Conservation (phyloP, 2,888 invertebrate genomes). For the Odontothrips loti region DNA sequence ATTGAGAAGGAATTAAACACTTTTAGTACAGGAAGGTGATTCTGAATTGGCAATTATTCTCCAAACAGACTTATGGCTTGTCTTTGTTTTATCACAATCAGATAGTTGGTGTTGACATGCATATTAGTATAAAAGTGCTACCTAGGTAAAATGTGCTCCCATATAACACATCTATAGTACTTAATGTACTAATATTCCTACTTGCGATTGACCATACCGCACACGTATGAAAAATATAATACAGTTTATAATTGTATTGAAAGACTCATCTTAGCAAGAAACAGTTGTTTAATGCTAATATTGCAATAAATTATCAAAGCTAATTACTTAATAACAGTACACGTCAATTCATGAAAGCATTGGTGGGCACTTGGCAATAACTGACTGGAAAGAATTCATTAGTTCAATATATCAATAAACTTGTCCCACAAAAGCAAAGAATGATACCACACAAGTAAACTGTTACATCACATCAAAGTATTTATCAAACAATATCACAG, state of each 20-base stretch:
- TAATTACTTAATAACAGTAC: not conserved
- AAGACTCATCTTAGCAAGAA: not conserved
- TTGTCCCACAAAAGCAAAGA: not conserved
- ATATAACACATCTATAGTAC: not conserved
- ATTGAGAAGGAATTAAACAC: too few species aligned
- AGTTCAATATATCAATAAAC: not conserved
- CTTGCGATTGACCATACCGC: too few species aligned
- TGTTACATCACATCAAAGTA: not conserved
- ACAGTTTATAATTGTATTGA: not conserved
- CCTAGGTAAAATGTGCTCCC: not conserved
- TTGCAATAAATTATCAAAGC: conserved; percentile 25
- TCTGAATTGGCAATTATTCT: too few species aligned
- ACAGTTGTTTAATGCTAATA: conserved; percentile 15
- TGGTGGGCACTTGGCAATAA: not conserved
- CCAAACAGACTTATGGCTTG: too few species aligned
- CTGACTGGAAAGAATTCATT: not conserved
- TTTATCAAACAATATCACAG: not conserved
- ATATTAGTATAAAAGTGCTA: not conserved
- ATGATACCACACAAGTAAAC: not conserved
- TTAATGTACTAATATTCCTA: too few species aligned
- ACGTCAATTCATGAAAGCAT: not conserved
- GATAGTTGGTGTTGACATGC: not conserved
- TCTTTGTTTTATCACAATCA: not conserved
- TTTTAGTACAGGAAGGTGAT: too few species aligned
- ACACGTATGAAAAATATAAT: conserved; percentile 20